Percentiles rank a stretch among this genome's conserved stretches.
Evolutionary conservation across 2,888 invertebrate genomes (phyloP).

Genomic region (Psococerastis gibbosa): DNA sequence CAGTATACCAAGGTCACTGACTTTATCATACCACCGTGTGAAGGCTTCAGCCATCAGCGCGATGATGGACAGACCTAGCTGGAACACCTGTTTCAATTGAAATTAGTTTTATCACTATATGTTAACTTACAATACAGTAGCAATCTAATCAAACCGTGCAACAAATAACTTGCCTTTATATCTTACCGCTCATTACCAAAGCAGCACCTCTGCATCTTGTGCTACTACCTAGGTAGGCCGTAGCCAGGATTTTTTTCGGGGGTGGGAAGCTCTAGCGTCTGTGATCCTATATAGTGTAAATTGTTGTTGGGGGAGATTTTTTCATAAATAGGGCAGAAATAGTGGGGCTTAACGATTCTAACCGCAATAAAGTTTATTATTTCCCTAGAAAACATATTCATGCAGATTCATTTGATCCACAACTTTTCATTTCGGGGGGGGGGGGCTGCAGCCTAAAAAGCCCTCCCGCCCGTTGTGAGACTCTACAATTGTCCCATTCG

Average conservation of each 20-base stretch:
- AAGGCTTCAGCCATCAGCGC: neutral
- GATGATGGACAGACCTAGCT: neutral
- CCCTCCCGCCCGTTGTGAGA: neutral
- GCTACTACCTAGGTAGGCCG: neutral
- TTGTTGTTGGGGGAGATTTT: no score
- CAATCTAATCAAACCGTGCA: conserved; percentile 11
- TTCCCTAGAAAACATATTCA: no score
- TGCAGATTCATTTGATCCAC: no score
- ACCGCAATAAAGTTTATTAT: neutral
- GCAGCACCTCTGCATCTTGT: conserved; percentile 4
- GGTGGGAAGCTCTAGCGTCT: no score
- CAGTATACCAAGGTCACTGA: neutral
- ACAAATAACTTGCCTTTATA: conserved; percentile 10
- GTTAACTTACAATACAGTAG: conserved; percentile 11
- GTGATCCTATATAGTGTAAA: no score
- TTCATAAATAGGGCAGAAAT: no score
- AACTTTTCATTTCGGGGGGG: no score
- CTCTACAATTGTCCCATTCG: neutral
- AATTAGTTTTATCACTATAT: conserved; percentile 10
- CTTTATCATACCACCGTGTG: neutral
- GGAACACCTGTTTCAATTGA: conserved; percentile 9
- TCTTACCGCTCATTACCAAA: conserved; percentile 4
- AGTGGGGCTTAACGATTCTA: no score
- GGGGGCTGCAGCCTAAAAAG: no score
- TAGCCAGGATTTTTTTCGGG: no score